Conservation (phyloP, 2,888 invertebrate genomes). For the Margaritifera margaritifera region DNA sequence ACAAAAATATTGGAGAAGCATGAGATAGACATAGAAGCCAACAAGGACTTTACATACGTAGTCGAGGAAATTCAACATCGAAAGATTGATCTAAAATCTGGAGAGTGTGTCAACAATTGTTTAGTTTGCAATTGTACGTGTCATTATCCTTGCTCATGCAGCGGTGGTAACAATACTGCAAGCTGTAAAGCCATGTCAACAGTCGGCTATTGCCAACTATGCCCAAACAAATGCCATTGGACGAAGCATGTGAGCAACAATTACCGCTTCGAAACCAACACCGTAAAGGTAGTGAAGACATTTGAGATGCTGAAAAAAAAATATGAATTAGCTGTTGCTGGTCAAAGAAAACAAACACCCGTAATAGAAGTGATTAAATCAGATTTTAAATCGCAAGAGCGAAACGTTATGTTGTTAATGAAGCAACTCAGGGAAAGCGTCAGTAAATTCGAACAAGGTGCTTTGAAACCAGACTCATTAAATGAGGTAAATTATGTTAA, state of each 20-base stretch:
- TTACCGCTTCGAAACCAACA: constrained; percentile 14
- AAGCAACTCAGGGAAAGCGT: constrained; percentile 14
- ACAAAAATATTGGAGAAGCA: constrained; percentile 21
- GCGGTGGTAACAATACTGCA: constrained; percentile 39
- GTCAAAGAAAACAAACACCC: constrained; percentile 15
- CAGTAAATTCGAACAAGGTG: constrained; percentile 42
- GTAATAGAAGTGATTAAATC: constrained; percentile 15
- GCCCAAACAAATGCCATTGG: constrained; percentile 34
- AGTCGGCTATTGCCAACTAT: constrained; percentile 23
- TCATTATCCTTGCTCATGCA: constrained; percentile 43
- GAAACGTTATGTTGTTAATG: constrained; percentile 26
- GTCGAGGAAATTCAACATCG: constrained; percentile 34
- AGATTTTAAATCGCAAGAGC: constrained; percentile 20
- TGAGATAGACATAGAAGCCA: constrained; percentile 25
- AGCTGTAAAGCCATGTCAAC: constrained; percentile 36
- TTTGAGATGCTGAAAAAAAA: constrained; percentile 37
- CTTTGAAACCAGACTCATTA: constrained; percentile 46
- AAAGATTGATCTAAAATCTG: constrained; percentile 16
- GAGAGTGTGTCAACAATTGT: constrained; percentile 47
- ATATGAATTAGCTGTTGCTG: constrained; percentile 33
- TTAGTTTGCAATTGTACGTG: constrained; percentile 48
- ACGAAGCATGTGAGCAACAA: constrained; percentile 21
- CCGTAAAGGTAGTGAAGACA: constrained; percentile 31
- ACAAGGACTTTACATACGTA: constrained; percentile 38
- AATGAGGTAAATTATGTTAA: constrained; percentile 49